phyloP scores from a whole-genome alignment of 2,113 vertebrate genomes.

The Erythrocercus mccallii region DNA sequence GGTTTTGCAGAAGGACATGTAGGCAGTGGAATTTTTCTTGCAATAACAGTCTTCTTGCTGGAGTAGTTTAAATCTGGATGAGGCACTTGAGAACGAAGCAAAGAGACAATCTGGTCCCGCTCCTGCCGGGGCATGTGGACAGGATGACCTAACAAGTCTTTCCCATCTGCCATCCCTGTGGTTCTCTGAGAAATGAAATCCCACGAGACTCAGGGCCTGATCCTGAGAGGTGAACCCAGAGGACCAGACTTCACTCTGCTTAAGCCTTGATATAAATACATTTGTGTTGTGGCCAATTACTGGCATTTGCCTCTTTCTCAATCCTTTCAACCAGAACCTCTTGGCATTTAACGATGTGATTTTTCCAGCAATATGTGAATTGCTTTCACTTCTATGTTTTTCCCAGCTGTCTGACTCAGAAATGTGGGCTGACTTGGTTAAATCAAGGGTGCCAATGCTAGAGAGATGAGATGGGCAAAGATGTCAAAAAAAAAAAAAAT shows the following conservation, averaged over 20 bases:
- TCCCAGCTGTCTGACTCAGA: slow-evolving; percentile 28
- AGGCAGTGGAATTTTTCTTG: slow-evolving; percentile 25
- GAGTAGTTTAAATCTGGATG: slow-evolving; percentile 20
- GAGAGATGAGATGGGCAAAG: background rate
- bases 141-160: slow-evolving; percentile 53
- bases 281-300: background rate
- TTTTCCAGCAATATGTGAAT: slow-evolving; percentile 36
- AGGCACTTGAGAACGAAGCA: slow-evolving; percentile 28
- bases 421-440: background rate
- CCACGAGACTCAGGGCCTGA: slow-evolving; percentile 48
- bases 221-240: slow-evolving; percentile 63
- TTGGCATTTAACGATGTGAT: slow-evolving; percentile 21
- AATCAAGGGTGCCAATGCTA: background rate
- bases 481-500: background rate
- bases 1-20: background rate
- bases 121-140: slow-evolving; percentile 46
- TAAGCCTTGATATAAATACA: slow-evolving; percentile 57
- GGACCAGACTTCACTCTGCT: slow-evolving; percentile 42
- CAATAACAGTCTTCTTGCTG: background rate
- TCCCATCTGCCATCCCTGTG: slow-evolving; percentile 55
- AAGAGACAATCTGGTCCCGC: background rate
- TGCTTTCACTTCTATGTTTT: slow-evolving; percentile 21
- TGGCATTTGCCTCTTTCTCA: slow-evolving; percentile 56
- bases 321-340: slow-evolving; percentile 30
- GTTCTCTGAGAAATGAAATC: slow-evolving; percentile 62